These are phyloP conservation scores for Etheostoma nigrum DNA, from an alignment of 2,797 vertebrate species.

Conservation along the genomic window DNA sequence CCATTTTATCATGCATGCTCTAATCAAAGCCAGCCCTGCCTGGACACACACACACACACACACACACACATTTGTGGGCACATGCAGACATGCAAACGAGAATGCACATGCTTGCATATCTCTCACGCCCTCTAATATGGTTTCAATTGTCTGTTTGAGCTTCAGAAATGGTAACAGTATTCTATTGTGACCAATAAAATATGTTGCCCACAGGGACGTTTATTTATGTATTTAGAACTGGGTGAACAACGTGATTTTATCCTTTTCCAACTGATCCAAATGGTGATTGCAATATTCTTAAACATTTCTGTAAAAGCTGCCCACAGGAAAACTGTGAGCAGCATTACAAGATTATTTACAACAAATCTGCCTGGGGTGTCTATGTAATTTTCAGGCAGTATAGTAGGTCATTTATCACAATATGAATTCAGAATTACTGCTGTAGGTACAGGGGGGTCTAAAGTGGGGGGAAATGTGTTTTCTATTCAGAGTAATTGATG, in stretches of 20 bases:
- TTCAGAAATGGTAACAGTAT: conserved; percentile 56
- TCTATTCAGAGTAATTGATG: conserved; percentile 54
- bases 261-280: conserved; percentile 53
- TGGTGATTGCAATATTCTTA: conserved; percentile 50
- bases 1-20: conserved; percentile 79
- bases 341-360: conserved; percentile 66
- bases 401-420: conserved; percentile 58
- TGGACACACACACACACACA: conserved; percentile 44
- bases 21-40: conserved; percentile 80
- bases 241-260: conserved; percentile 59
- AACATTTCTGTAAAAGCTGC: conserved; percentile 57
- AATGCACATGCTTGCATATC: conserved; percentile 36
- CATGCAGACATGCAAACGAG: conserved; percentile 42
- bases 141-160: conserved; percentile 70
- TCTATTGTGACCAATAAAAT: conserved; percentile 70
- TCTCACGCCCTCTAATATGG: conserved; percentile 60
- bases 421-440: conserved; percentile 63
- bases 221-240: conserved; percentile 65
- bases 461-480: conserved; percentile 51
- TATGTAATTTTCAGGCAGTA: conserved; percentile 48
- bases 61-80: conserved; percentile 20
- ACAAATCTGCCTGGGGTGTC: conserved; percentile 61
- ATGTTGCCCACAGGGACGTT: conserved; percentile 64
- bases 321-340: conserved; percentile 54
- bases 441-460: conserved; percentile 11